phyloP scores from a whole-genome alignment of 2,113 vertebrate species.

The Puntigrus tetrazona region DNA sequence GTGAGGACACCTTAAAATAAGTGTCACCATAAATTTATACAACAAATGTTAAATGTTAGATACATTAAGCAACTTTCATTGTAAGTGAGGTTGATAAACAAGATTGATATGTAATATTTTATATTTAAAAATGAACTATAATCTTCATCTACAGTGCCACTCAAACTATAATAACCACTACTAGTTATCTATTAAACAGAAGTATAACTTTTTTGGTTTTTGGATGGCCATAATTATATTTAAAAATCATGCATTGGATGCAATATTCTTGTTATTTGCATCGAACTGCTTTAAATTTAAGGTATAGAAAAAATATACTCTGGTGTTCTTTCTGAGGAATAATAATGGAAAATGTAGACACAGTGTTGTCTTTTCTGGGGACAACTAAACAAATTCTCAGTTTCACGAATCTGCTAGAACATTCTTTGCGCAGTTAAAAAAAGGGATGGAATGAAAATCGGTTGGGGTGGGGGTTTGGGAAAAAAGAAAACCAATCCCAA shows the following conservation, averaged over 20 bases:
- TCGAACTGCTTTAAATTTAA: neutral
- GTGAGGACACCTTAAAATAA: too few species aligned
- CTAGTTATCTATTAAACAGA: neutral
- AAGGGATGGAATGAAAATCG: neutral
- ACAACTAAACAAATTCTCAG: conserved; percentile 33
- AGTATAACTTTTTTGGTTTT: neutral
- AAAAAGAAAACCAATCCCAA: neutral
- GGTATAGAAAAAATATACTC: neutral
- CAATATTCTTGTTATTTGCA: neutral
- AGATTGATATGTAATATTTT: neutral
- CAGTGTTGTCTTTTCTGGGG: neutral
- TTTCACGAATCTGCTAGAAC: conserved; percentile 15
- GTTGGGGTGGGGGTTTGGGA: too few species aligned
- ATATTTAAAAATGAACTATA: neutral
- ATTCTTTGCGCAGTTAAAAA: conserved; percentile 4
- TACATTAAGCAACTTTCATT: neutral
- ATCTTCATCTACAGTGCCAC: neutral
- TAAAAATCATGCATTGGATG: neutral
- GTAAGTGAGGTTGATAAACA: neutral
- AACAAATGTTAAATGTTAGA: neutral
- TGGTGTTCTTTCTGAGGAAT: conserved; percentile 16
- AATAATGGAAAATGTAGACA: conserved; percentile 1
- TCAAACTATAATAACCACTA: neutral
- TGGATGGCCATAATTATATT: neutral
- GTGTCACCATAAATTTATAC: too few species aligned